phyloP scores from a whole-genome alignment of 1,140 invertebrate species.

The Drosophila pectinifera region DNA sequence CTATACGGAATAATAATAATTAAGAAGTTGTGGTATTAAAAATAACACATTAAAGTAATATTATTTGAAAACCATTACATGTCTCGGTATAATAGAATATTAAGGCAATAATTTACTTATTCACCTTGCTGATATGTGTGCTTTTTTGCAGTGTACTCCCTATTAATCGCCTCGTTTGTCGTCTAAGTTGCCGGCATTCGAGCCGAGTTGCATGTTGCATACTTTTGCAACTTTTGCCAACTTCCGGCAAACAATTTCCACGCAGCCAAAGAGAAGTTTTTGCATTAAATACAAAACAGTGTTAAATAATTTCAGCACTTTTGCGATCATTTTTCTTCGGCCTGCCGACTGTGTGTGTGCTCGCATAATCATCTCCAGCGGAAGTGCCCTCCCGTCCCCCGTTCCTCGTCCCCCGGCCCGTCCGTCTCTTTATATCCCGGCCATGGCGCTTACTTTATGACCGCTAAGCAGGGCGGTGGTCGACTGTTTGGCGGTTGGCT shows the following conservation, averaged over 20 bases:
- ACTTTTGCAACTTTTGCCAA: conserved; percentile 70
- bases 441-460: conserved; percentile 58
- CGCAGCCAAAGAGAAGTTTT: conserved; percentile 62
- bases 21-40: no score
- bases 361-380: conserved; percentile 59
- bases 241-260: conserved; percentile 72
- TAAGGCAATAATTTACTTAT: no score
- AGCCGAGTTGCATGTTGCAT: conserved; percentile 43
- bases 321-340: conserved; percentile 70
- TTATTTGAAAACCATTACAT: no score
- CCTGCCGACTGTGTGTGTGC: conserved; percentile 14
- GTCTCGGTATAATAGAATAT: no score
- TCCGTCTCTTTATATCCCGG: conserved; percentile 2
- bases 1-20: no score
- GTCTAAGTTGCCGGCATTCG: conserved; percentile 39
- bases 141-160: no score
- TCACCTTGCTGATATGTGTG: no score
- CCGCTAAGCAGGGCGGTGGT: conserved; percentile 42
- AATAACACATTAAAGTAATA: no score
- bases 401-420: no score
- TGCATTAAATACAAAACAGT: conserved; percentile 81
- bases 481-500: conserved; percentile 48
- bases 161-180: conserved; percentile 72
- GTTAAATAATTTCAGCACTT: conserved; percentile 78
- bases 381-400: conserved; percentile 51